Percentiles rank a stretch among this genome's conserved stretches.
These are phyloP conservation scores for Synanceia verrucosa DNA, from an alignment of 2,797 vertebrate genomes.

Conservation along the genomic window DNA sequence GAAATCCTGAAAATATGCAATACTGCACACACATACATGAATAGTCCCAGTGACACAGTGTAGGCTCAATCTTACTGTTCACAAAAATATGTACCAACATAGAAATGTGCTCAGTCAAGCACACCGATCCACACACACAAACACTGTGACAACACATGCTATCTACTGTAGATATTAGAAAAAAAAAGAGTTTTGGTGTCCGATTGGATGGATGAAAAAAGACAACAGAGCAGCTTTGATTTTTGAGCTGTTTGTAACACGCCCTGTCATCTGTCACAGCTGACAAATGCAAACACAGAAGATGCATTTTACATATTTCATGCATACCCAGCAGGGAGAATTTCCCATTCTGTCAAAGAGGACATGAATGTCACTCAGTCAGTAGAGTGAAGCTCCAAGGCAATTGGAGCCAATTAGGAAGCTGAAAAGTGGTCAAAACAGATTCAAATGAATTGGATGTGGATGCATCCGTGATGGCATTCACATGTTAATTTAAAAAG, in stretches of 20 bases:
- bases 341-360: conserved; percentile 9
- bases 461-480: conserved; percentile 2
- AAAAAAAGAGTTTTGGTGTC: conserved; percentile 1
- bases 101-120: neutral
- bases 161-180: neutral
- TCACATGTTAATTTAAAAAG: neutral
- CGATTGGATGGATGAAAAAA: conserved; percentile 28
- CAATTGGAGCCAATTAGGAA: conserved; percentile 26
- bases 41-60: conserved; percentile 29
- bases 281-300: conserved; percentile 37
- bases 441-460: neutral
- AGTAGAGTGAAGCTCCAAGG: conserved; percentile 7
- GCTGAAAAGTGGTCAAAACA: conserved; percentile 1
- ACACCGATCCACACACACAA: neutral
- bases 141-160: neutral
- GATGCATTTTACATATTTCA: conserved; percentile 39
- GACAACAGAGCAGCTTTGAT: conserved; percentile 46
- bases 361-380: conserved; percentile 23
- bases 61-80: conserved; percentile 1
- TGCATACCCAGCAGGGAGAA: conserved; percentile 18
- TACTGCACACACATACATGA: conserved; percentile 30
- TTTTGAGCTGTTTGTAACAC: conserved; percentile 39
- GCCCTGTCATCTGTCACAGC: conserved; percentile 48
- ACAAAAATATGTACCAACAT: conserved; percentile 19
- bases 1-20: conserved; percentile 53